phyloP scores from a whole-genome alignment of 2,797 vertebrate genomes.

The Peromyscus melanophrys region DNA sequence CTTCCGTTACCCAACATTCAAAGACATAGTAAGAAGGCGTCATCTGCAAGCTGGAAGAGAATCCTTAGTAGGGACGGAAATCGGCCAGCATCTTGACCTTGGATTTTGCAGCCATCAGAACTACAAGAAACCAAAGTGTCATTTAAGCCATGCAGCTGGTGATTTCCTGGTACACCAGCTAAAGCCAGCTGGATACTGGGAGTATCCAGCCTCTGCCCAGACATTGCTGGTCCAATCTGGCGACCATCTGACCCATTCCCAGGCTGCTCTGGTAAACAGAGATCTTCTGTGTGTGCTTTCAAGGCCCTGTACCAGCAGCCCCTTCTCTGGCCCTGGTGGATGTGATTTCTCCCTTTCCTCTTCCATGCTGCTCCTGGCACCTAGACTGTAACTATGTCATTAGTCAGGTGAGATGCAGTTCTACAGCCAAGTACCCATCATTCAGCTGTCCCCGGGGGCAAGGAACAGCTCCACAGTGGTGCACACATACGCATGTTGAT shows the following conservation, averaged over 20 bases:
- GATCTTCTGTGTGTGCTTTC: neutral
- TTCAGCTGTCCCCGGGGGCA: neutral
- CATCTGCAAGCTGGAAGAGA: neutral
- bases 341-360: neutral
- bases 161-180: neutral
- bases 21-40: neutral
- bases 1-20: neutral
- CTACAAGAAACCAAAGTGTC: neutral
- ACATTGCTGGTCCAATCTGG: neutral
- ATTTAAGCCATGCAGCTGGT: neutral
- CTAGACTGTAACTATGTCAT: neutral
- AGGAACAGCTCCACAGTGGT: neutral
- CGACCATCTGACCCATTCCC: neutral
- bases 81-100: neutral
- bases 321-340: neutral
- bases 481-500: rapidly evolving
- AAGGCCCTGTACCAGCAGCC: neutral
- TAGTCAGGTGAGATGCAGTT: neutral
- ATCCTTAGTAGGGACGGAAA: neutral
- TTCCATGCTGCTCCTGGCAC: neutral
- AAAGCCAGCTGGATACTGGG: neutral
- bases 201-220: neutral
- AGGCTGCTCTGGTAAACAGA: neutral
- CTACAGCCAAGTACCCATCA: neutral
- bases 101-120: neutral